phyloP scores from a whole-genome alignment of 2,888 invertebrate genomes.

The Bombyx huttoni region DNA sequence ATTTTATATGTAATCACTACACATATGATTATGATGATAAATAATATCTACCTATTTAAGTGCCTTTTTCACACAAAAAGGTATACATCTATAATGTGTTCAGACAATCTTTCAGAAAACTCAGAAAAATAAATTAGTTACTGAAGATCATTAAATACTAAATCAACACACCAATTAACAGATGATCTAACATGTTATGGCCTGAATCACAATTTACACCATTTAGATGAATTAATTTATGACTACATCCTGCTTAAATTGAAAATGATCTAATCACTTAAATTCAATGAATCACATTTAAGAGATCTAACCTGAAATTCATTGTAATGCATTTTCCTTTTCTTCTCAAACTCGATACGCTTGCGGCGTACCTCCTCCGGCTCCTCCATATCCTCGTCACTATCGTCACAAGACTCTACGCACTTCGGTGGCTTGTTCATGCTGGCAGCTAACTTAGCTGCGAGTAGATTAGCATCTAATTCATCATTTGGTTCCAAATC shows the following conservation, averaged over 20 bases:
- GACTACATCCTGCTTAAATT: slow-evolving; percentile 2
- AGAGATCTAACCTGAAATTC: slow-evolving; percentile 77
- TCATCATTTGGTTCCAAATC: slow-evolving; percentile 73
- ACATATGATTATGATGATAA: too few relatives aligned
- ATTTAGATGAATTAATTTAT: neutral
- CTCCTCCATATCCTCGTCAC: slow-evolving; percentile 73
- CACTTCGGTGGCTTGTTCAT: slow-evolving; percentile 66
- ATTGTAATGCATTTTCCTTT: slow-evolving; percentile 97
- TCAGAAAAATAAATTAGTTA: too few relatives aligned
- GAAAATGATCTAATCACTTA: slow-evolving; percentile 14
- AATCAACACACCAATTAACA: too few relatives aligned
- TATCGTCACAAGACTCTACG: slow-evolving; percentile 53
- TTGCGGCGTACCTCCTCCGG: slow-evolving; percentile 76
- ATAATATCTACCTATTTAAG: too few relatives aligned
- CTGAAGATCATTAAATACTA: too few relatives aligned
- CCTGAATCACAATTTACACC: too few relatives aligned
- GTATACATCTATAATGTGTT: too few relatives aligned
- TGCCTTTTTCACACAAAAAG: too few relatives aligned
- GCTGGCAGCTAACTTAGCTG: slow-evolving; percentile 77
- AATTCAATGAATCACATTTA: neutral
- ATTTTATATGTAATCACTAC: too few relatives aligned
- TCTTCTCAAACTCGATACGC: slow-evolving; percentile 88
- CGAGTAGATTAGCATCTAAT: slow-evolving; percentile 79
- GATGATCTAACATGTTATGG: too few relatives aligned
- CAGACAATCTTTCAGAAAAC: too few relatives aligned